Percentiles rank a stretch among this genome's conserved stretches.
Evolutionary conservation across 2,113 vertebrate species (phyloP).

Genomic region (Trochalopteron elliotii): DNA sequence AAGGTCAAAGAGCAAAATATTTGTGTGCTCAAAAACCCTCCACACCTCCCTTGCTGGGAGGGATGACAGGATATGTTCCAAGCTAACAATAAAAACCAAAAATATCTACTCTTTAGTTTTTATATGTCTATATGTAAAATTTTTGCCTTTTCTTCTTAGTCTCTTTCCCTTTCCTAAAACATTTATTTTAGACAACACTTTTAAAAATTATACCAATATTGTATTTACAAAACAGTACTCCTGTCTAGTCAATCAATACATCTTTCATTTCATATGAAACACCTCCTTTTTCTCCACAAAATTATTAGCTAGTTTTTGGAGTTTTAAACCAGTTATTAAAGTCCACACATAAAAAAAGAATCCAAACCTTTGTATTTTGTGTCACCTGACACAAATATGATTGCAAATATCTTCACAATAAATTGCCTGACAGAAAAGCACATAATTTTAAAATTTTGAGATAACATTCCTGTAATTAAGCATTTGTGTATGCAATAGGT

Average conservation of each 20-base stretch:
- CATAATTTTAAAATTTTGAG: background rate
- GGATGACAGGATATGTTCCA: background rate
- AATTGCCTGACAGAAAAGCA: background rate
- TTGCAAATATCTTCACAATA: background rate
- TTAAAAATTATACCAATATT: background rate
- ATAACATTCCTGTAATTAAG: background rate
- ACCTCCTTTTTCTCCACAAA: background rate
- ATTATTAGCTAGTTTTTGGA: background rate
- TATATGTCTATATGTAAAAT: fast-evolving
- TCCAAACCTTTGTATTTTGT: background rate
- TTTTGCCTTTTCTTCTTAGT: background rate
- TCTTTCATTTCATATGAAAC: background rate
- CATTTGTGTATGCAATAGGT: background rate
- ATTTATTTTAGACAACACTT: background rate
- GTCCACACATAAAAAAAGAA: background rate
- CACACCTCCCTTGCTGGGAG: too few relatives aligned
- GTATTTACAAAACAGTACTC: background rate
- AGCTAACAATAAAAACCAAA: fast-evolving
- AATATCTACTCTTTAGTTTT: background rate
- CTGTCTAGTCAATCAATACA: background rate
- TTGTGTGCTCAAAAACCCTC: background rate
- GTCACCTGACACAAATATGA: background rate
- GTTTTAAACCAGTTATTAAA: background rate
- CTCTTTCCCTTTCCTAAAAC: background rate
- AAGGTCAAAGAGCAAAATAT: background rate